phyloP scores from a whole-genome alignment of 1,140 invertebrate species.

The Macrocentrus cingulum region DNA sequence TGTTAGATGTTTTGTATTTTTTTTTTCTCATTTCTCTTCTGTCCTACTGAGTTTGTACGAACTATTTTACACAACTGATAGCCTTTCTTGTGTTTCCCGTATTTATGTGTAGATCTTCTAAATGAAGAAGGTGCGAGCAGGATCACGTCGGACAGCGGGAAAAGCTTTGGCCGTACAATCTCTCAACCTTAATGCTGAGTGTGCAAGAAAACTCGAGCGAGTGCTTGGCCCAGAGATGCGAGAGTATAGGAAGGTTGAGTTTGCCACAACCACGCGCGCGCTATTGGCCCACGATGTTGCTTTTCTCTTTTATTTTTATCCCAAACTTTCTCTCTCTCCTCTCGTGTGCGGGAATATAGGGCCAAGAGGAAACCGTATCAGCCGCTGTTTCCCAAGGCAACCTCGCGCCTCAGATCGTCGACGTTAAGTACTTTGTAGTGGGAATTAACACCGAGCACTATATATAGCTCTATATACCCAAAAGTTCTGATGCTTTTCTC shows the following conservation, averaged over 20 bases:
- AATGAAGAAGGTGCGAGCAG: neutral
- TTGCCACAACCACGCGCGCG: neutral
- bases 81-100: no score
- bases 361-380: conserved; percentile 35
- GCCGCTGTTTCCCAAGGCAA: conserved; percentile 36
- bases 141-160: neutral
- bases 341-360: conserved; percentile 25
- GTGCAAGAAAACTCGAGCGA: conserved; percentile 36
- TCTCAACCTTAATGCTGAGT: conserved; percentile 30
- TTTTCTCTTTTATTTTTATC: conserved; percentile 28
- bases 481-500: no score
- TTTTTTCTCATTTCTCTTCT: neutral
- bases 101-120: neutral
- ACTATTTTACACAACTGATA: neutral
- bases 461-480: conserved; percentile 1
- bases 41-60: neutral
- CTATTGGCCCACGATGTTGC: neutral
- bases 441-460: conserved; percentile 36
- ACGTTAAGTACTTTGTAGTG: conserved; percentile 40
- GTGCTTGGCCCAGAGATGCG: no score
- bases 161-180: conserved; percentile 14
- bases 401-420: conserved; percentile 17
- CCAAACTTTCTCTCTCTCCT: conserved; percentile 7
- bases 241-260: no score
- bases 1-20: neutral